These are phyloP conservation scores for Cyprinodon diabolis DNA, from an alignment of 2,797 vertebrate species.

Conservation along the genomic window DNA sequence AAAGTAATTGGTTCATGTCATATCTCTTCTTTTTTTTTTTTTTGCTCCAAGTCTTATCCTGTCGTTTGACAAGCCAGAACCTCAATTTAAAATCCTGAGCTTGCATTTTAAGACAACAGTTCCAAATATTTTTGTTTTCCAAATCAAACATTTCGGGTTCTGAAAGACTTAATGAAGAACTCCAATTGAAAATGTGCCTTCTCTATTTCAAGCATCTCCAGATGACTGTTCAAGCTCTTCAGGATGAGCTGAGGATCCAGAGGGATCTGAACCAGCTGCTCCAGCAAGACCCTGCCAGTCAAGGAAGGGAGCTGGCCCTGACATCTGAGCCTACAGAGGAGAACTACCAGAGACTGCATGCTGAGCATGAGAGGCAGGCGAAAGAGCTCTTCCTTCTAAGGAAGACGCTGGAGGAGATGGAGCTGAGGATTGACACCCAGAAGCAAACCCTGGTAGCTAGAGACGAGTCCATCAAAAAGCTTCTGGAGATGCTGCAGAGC, in stretches of 20 bases:
- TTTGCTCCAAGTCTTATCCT: not conserved
- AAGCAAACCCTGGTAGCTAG: constrained; percentile 96
- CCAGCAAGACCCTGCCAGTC: constrained; percentile 88
- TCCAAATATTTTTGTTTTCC: not conserved
- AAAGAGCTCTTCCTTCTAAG: constrained; percentile 96
- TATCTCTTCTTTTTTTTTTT: not conserved
- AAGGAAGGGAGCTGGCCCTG: constrained; percentile 84
- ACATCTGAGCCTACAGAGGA: constrained; percentile 93
- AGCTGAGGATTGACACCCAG: constrained; percentile 95
- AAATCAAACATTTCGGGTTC: not conserved
- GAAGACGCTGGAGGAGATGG: constrained; percentile 98
- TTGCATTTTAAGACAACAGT: not conserved
- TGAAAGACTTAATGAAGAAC: not conserved
- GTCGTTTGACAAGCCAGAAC: too few relatives aligned
- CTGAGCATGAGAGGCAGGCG: constrained; percentile 93
- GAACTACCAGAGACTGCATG: constrained; percentile 89
- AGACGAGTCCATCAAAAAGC: constrained; percentile 98
- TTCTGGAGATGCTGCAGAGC: constrained; percentile 98
- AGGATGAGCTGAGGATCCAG: constrained; percentile 96
- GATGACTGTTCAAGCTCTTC: constrained; percentile 97
- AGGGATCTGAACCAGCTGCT: constrained; percentile 96
- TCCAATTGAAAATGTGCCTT: not conserved
- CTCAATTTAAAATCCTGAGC: not conserved
- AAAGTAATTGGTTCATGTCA: not conserved
- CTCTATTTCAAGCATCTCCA: constrained; percentile 89